These are phyloP conservation scores for Himalopsyche japonica DNA, from an alignment of 2,888 invertebrate genomes.

Conservation along the genomic window DNA sequence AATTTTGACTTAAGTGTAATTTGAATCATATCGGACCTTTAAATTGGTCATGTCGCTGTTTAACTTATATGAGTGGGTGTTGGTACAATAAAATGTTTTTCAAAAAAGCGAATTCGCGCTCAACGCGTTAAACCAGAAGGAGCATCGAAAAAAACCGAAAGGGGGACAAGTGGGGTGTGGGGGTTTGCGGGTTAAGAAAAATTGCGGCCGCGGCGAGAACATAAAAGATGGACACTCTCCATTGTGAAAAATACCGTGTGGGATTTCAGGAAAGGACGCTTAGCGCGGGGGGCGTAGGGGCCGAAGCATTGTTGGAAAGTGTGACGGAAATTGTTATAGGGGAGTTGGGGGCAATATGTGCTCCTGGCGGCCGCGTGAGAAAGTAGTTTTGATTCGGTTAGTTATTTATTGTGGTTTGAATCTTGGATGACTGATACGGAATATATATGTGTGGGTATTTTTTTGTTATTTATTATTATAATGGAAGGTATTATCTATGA, in stretches of 20 bases:
- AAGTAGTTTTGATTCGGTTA: not conserved
- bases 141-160: not conserved
- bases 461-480: too few relatives aligned
- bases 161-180: not conserved
- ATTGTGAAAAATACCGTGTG: conserved; percentile 38
- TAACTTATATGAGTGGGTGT: too few relatives aligned
- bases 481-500: too few relatives aligned
- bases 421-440: not conserved
- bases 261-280: conserved; percentile 14
- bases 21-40: too few relatives aligned
- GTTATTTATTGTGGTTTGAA: not conserved
- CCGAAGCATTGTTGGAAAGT: not conserved
- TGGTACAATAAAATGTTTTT: too few relatives aligned
- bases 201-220: conserved; percentile 41
- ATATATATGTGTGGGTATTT: not conserved
- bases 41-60: too few relatives aligned
- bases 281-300: not conserved
- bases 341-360: not conserved
- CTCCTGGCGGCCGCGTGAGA: not conserved
- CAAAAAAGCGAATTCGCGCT: not conserved
- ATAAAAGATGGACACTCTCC: conserved; percentile 42
- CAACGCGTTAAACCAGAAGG: not conserved
- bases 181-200: conserved; percentile 26
- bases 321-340: not conserved
- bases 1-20: too few relatives aligned